Percentiles rank a stretch among this genome's conserved stretches.
phyloP scores from a whole-genome alignment of 1,140 invertebrate species.

The Meloidogyne hapla region DNA sequence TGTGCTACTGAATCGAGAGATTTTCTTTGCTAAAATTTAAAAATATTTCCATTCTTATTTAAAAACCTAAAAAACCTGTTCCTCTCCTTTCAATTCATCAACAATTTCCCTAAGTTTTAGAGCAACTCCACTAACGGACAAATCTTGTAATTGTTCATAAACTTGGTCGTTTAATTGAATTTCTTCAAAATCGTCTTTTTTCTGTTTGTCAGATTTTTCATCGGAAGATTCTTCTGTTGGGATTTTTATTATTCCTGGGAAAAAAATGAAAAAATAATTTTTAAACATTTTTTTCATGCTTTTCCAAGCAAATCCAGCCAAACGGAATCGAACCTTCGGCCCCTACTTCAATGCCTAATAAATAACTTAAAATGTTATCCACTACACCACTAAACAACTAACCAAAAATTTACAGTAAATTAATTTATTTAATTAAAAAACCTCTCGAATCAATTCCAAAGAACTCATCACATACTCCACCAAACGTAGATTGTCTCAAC shows the following conservation, averaged over 20 bases:
- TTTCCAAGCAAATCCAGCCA: neutral
- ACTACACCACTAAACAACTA: neutral
- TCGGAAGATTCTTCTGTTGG: neutral
- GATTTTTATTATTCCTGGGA: neutral
- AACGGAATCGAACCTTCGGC: neutral
- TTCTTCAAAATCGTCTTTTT: conserved; percentile 5
- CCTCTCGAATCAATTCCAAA: conserved; percentile 71
- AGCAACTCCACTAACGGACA: conserved; percentile 33
- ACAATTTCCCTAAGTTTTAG: conserved; percentile 30
- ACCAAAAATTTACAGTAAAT: neutral
- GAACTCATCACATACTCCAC: conserved; percentile 90
- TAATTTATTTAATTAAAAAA: neutral
- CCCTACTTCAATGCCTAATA: too few species aligned
- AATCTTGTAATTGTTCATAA: conserved; percentile 40
- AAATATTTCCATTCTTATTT: neutral
- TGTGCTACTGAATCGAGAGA: conserved; percentile 24
- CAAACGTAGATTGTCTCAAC: conserved; percentile 91
- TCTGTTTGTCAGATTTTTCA: neutral
- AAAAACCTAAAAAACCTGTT: conserved; percentile 16
- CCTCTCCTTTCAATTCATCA: conserved; percentile 27
- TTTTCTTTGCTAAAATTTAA: conserved; percentile 32
- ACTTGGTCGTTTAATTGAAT: conserved; percentile 25
- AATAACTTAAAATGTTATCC: neutral
- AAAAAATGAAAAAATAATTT: neutral
- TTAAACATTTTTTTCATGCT: too few species aligned